Conservation (phyloP, 2,888 invertebrate genomes). For the Lepeophtheirus nordmannii region DNA sequence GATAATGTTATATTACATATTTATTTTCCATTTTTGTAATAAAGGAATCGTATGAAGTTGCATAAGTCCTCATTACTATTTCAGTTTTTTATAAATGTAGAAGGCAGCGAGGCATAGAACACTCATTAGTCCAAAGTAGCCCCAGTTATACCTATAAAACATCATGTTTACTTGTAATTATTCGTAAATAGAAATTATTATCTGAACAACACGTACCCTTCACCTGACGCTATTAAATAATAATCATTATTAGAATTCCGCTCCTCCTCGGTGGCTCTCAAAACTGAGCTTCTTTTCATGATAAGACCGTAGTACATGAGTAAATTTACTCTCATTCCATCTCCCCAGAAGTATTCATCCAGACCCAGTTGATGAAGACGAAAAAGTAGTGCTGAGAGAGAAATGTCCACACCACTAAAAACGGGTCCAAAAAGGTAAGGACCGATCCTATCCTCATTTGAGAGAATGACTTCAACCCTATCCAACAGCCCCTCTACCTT, state of each 20-base stretch:
- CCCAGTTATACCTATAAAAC: neutral
- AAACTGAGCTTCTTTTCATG: neutral
- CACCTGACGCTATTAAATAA: no score
- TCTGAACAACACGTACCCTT: no score
- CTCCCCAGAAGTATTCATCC: slow-evolving; percentile 12
- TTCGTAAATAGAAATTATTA: no score
- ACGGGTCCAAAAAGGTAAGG: neutral
- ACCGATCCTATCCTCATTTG: slow-evolving; percentile 1
- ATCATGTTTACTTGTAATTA: no score
- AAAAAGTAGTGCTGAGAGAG: slow-evolving; percentile 1
- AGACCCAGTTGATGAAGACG: slow-evolving; percentile 15
- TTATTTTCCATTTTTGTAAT: neutral
- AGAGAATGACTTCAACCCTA: neutral
- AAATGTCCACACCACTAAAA: neutral
- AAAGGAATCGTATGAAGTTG: neutral
- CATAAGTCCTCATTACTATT: neutral
- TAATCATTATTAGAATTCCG: neutral
- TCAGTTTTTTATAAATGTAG: slow-evolving; percentile 7
- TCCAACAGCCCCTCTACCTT: neutral
- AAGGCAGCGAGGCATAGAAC: neutral
- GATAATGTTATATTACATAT: neutral
- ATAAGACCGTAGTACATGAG: neutral
- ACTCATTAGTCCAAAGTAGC: neutral
- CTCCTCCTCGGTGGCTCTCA: slow-evolving; percentile 4
- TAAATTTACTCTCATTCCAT: neutral